Evolutionary conservation across 2,113 vertebrate genomes (phyloP).

Genomic region (Entosphenus tridentatus): DNA sequence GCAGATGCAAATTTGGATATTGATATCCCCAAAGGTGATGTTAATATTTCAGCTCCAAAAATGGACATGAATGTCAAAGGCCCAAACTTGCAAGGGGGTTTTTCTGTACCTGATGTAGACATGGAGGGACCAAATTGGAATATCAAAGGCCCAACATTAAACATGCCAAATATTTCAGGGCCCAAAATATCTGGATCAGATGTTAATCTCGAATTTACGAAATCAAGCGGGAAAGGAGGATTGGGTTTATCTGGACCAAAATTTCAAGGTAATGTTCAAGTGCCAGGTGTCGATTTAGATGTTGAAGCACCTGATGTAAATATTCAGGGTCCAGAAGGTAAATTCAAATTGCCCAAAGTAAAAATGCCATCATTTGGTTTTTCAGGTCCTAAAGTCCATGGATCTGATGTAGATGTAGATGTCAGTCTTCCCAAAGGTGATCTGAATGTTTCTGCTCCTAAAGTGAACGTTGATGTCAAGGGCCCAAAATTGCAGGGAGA

Average conservation of each 20-base stretch:
- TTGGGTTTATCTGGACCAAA: background rate
- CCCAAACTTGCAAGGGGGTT: accelerated
- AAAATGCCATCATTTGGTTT: conserved; percentile 10
- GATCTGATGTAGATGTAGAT: conserved; percentile 1
- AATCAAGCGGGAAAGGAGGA: background rate
- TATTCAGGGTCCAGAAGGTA: conserved; percentile 10
- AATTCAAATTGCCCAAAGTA: conserved; percentile 9
- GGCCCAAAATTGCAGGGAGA: conserved; percentile 4
- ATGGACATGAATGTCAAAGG: background rate
- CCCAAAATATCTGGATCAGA: background rate
- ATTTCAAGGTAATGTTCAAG: background rate
- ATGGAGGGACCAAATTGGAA: conserved; percentile 8
- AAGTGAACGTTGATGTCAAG: background rate
- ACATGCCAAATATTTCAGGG: background rate
- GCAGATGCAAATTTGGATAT: background rate
- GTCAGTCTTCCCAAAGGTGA: background rate
- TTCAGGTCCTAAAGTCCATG: background rate
- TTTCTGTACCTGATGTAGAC: conserved; percentile 15
- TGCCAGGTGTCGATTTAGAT: background rate
- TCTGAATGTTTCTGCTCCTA: no score
- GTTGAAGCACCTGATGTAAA: conserved; percentile 11
- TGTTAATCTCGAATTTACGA: background rate
- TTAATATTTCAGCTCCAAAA: background rate
- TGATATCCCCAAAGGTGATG: background rate
- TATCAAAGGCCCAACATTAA: background rate